Percentiles rank a stretch among this genome's conserved stretches.
phyloP scores from a whole-genome alignment of 2,113 vertebrate species.

The Arothron firmamentum region DNA sequence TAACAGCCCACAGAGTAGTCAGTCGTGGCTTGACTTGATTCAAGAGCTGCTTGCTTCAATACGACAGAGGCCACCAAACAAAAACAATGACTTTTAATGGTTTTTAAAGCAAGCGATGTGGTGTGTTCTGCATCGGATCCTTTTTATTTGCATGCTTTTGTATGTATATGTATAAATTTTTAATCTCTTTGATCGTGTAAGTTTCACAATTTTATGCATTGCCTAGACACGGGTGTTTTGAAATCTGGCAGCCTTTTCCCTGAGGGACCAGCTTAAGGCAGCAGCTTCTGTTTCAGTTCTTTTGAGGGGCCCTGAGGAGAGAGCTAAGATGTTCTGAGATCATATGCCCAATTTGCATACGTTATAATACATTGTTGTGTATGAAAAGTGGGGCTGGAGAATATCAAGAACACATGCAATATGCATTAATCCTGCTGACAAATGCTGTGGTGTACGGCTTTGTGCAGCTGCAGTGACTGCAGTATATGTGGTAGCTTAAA shows the following conservation, averaged over 20 bases:
- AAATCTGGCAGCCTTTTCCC: slow-evolving; percentile 50
- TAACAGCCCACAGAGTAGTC: slow-evolving; percentile 24
- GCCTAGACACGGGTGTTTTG: slow-evolving; percentile 35
- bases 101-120: not conserved
- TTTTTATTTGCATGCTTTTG: slow-evolving; percentile 25
- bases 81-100: not conserved
- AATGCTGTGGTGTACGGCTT: too few species aligned
- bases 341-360: slow-evolving; percentile 48
- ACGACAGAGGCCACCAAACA: not conserved
- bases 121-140: not conserved
- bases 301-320: slow-evolving; percentile 49
- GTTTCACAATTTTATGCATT: slow-evolving; percentile 35
- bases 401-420: too few species aligned
- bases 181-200: slow-evolving; percentile 17
- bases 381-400: too few species aligned
- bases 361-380: not conserved
- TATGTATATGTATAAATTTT: too few species aligned
- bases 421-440: too few species aligned
- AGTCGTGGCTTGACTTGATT: slow-evolving; percentile 23
- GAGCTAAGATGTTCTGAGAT: slow-evolving; percentile 46
- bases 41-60: slow-evolving; percentile 11
- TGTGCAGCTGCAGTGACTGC: not conserved
- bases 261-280: slow-evolving; percentile 60
- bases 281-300: slow-evolving; percentile 67
- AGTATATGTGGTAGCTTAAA: too few species aligned